phyloP scores from a whole-genome alignment of 1,140 invertebrate genomes.

The Aethina tumida region DNA sequence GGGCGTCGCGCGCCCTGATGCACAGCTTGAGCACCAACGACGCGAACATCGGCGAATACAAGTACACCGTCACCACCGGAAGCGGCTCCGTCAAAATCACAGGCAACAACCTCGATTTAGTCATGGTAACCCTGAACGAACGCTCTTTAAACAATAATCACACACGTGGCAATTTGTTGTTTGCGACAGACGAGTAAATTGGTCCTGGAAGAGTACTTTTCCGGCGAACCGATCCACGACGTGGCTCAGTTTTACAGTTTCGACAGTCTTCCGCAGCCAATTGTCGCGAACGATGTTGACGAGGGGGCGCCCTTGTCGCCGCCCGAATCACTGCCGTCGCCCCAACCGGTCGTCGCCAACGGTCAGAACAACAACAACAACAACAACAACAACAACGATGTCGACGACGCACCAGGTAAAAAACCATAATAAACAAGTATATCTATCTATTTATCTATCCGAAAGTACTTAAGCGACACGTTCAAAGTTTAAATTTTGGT shows the following conservation, averaged over 20 bases:
- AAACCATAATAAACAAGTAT: background rate
- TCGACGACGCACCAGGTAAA: conserved; percentile 26
- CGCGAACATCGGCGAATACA: conserved; percentile 73
- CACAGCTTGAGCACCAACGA: conserved; percentile 76
- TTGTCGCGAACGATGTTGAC: conserved; percentile 18
- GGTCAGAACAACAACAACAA: conserved; percentile 28
- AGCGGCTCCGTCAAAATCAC: conserved; percentile 73
- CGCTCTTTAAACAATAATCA: background rate
- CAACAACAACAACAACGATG: no score
- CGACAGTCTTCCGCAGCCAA: conserved; percentile 34
- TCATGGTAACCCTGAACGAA: conserved; percentile 48
- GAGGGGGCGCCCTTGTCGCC: conserved; percentile 23
- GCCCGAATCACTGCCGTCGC: conserved; percentile 27
- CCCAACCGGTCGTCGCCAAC: conserved; percentile 25
- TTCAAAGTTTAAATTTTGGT: no score
- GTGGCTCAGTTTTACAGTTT: conserved; percentile 43
- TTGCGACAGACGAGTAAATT: conserved; percentile 66
- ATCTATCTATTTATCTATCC: background rate
- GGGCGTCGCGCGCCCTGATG: conserved; percentile 48
- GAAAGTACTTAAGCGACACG: no score
- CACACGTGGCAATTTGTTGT: conserved; percentile 5
- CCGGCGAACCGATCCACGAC: conserved; percentile 44
- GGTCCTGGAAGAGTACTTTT: conserved; percentile 75
- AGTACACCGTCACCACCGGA: conserved; percentile 73
- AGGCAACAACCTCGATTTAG: conserved; percentile 70